Evolutionary conservation across 2,888 invertebrate species (phyloP).

Genomic region (Cephus pygmeus): DNA sequence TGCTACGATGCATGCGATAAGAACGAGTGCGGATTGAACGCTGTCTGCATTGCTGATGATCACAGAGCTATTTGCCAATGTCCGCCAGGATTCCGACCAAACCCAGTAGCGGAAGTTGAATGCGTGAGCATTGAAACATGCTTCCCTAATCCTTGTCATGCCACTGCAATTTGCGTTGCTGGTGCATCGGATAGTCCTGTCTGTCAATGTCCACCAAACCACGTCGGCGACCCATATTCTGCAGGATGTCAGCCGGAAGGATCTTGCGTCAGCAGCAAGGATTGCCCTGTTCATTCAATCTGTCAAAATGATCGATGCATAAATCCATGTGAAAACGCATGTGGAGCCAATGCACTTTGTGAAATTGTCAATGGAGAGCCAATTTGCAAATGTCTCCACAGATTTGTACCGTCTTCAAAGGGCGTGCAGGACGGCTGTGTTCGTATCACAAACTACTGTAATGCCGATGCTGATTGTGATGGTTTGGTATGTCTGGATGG

Average conservation of each 20-base stretch:
- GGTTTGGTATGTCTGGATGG: slow-evolving; percentile 84
- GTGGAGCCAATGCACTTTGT: slow-evolving; percentile 85
- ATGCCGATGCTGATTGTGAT: slow-evolving; percentile 79
- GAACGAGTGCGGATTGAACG: slow-evolving; percentile 86
- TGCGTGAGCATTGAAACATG: slow-evolving; percentile 81
- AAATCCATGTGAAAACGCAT: slow-evolving; percentile 85
- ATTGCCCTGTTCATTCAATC: slow-evolving; percentile 81
- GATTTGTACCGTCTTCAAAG: slow-evolving; percentile 77
- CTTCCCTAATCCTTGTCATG: slow-evolving; percentile 83
- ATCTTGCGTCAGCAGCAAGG: slow-evolving; percentile 79
- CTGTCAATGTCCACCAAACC: slow-evolving; percentile 83
- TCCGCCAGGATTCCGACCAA: slow-evolving; percentile 83
- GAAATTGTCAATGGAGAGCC: slow-evolving; percentile 81
- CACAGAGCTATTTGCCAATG: slow-evolving; percentile 87
- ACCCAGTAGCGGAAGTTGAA: slow-evolving; percentile 86
- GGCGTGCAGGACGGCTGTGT: slow-evolving; percentile 78
- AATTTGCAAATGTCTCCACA: slow-evolving; percentile 82
- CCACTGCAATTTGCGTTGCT: slow-evolving; percentile 81
- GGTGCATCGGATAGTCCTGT: slow-evolving; percentile 74
- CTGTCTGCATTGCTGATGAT: slow-evolving; percentile 88
- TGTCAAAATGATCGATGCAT: slow-evolving; percentile 80
- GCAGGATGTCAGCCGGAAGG: slow-evolving; percentile 84
- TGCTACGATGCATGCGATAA: slow-evolving; percentile 85
- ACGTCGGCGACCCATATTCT: slow-evolving; percentile 80
- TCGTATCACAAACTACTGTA: slow-evolving; percentile 75